These are phyloP conservation scores for Tanypteryx hageni DNA, from an alignment of 2,888 invertebrate species.

Conservation along the genomic window DNA sequence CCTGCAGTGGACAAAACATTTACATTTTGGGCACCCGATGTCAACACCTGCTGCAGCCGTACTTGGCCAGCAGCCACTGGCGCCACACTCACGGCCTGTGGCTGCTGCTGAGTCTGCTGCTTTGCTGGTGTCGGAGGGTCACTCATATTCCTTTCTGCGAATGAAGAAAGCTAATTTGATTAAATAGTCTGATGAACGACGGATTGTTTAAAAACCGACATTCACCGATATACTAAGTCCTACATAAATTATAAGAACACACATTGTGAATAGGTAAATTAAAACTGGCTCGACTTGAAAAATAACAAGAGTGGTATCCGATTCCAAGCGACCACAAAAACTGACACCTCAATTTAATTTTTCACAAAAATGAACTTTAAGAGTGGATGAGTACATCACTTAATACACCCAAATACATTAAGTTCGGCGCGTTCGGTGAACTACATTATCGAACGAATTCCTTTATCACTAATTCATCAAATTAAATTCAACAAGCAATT, in stretches of 20 bases:
- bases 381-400: background rate
- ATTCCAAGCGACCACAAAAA: background rate
- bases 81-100: constrained; percentile 62
- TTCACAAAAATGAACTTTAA: background rate
- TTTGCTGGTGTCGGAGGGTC: constrained; percentile 64
- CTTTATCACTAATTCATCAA: background rate
- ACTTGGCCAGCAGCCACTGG: constrained; percentile 68
- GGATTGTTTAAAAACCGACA: background rate
- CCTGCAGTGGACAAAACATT: constrained; percentile 74
- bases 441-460: background rate
- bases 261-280: background rate
- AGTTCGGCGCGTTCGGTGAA: background rate
- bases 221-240: background rate
- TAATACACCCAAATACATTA: background rate
- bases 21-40: constrained; percentile 73
- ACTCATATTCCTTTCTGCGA: constrained; percentile 63
- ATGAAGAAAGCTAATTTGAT: background rate
- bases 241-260: background rate
- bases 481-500: background rate
- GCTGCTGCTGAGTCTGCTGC: constrained; percentile 65
- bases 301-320: background rate
- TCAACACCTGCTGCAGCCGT: constrained; percentile 74
- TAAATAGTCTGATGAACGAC: background rate
- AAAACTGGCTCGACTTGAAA: background rate
- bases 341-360: background rate